These are phyloP conservation scores for Coptodon rendalli DNA, from an alignment of 2,113 vertebrate genomes.

Conservation along the genomic window DNA sequence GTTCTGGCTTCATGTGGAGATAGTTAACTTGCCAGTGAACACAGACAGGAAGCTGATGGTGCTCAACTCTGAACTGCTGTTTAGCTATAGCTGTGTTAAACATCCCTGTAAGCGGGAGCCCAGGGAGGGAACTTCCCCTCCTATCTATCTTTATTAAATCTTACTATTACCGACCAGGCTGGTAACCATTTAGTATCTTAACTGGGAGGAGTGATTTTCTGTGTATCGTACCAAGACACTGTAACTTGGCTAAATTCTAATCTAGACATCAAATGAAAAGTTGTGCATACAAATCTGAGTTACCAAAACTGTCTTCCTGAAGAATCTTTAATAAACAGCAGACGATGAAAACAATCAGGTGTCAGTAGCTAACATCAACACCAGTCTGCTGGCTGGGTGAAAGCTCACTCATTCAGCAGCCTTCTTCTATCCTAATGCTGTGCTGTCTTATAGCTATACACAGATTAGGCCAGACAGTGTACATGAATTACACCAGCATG, in stretches of 20 bases:
- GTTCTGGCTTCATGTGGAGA: not conserved
- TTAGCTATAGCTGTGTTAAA: not conserved
- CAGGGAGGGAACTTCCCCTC: not conserved
- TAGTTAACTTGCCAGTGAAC: not conserved
- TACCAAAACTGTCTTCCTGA: not conserved
- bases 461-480: not conserved
- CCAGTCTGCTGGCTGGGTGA: not conserved
- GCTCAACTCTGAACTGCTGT: not conserved
- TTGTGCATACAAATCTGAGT: not conserved
- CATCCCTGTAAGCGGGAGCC: not conserved
- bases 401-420: not conserved
- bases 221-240: not conserved
- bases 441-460: not conserved
- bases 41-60: not conserved
- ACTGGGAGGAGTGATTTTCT: not conserved
- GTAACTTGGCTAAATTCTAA: not conserved
- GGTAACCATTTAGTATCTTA: not conserved
- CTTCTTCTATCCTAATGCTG: not conserved
- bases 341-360: not conserved
- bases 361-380: not conserved
- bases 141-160: not conserved
- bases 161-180: not conserved
- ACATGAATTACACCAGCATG: not conserved
- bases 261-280: not conserved
- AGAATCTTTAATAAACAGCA: not conserved